Base-by-base conservation (phyloP, 2,797 vertebrate species). In the Gymnothorax javanicus region DNA sequence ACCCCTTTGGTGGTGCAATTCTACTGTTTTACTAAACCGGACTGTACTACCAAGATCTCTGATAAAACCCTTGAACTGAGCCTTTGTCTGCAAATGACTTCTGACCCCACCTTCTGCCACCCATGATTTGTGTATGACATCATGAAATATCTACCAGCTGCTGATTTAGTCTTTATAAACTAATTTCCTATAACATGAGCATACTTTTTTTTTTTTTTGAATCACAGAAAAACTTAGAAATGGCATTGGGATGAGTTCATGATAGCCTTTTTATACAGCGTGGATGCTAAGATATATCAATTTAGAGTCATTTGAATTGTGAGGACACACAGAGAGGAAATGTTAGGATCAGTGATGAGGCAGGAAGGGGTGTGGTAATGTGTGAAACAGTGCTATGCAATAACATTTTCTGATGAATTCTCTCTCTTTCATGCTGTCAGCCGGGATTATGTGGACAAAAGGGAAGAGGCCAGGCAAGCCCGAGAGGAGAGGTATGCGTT, bases 401-500 rank as follows among this genome's bases (percentile, higher is more conserved):
- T 77, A 85, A 84, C 89, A 75, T 90, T 11, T 89, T 56, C 77
- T 87, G 20, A 82, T 89, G 89, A 86, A 83, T 23, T 88, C 67
- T 87, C 86, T 90, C 79, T 90, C 87, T 90, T 60, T 90, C 58
- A 89, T 84, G 64, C 11, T 92, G 94, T 93, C 90, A 99, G 98
- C 95, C 97, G 96, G 2, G 97, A 97, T 90, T 97, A 97, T 91
- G 94, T 95, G 90, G 97, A 98, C 89, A 99, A 98, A 94, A 97
- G 96, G 92, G 98, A 99, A 92, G 98, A 98, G 86, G 95, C 95
- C 64, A 96, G 96, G 93, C 97, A 98, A 90, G 97, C 97, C 89
- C 96, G 98, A 95, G 98, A 97, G 94, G 98, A 99, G 91, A 98
- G 98, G 98, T 99, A 94, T 92, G 96, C 75, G 7, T 54, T 52